Evolutionary conservation across 2,113 vertebrate species (phyloP).

Genomic region (Tiliqua scincoides): DNA sequence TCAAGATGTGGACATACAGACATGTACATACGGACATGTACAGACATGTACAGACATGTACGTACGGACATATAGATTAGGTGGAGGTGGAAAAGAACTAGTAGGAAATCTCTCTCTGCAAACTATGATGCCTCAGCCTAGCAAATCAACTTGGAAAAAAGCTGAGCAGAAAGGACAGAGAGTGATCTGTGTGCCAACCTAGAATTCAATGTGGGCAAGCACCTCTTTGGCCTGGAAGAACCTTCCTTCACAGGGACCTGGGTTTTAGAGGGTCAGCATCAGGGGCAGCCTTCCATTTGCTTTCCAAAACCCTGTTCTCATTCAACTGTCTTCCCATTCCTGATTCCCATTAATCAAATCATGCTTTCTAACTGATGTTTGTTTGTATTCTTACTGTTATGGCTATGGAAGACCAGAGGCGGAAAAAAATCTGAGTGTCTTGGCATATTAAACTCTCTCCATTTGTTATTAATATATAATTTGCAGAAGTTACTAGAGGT

Average conservation of each 20-base stretch:
- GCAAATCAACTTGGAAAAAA: neutral
- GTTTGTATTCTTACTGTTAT: constrained; percentile 20
- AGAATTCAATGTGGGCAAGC: accelerated
- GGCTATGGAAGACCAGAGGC: constrained; percentile 2
- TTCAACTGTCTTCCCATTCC: constrained; percentile 19
- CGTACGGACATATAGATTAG: no score
- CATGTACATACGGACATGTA: no score
- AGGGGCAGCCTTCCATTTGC: neutral
- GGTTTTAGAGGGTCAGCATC: neutral
- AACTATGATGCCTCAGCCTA: neutral
- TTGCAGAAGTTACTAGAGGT: constrained; percentile 46
- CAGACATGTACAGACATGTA: no score
- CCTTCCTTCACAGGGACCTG: neutral
- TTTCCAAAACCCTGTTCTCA: neutral
- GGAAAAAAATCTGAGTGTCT: constrained; percentile 7
- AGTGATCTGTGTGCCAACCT: neutral
- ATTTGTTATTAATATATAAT: constrained; percentile 62
- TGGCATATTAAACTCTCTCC: constrained; percentile 18
- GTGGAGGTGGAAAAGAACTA: neutral
- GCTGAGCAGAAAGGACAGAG: neutral
- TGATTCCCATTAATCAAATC: neutral
- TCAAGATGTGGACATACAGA: neutral
- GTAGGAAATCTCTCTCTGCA: neutral
- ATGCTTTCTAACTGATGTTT: constrained; percentile 4
- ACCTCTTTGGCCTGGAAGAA: neutral